These are phyloP conservation scores for Chelmon rostratus DNA, from an alignment of 2,797 vertebrate genomes.

Conservation along the genomic window DNA sequence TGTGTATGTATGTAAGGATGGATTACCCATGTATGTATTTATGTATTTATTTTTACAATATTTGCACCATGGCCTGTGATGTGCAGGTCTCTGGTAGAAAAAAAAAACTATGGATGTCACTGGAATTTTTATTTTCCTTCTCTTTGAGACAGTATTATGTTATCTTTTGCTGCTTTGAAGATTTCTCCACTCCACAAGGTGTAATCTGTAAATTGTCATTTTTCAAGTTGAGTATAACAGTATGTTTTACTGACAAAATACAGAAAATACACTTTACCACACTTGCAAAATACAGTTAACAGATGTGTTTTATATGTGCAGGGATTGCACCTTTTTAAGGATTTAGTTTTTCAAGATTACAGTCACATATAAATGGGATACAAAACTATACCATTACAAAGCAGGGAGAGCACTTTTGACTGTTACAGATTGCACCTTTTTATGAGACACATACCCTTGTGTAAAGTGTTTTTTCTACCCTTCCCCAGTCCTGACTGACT, in stretches of 20 bases:
- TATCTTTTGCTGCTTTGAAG: slow-evolving; percentile 76
- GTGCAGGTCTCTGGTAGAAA: slow-evolving; percentile 74
- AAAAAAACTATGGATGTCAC: slow-evolving; percentile 80
- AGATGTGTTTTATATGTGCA: slow-evolving; percentile 72
- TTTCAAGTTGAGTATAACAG: slow-evolving; percentile 61
- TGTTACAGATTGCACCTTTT: slow-evolving; percentile 86
- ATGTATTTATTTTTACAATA: slow-evolving; percentile 89
- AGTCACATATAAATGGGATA: slow-evolving; percentile 56
- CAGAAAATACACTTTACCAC: slow-evolving; percentile 60
- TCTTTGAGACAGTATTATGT: slow-evolving; percentile 79
- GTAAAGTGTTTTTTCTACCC: slow-evolving; percentile 72
- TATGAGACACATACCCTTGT: slow-evolving; percentile 72
- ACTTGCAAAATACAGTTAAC: slow-evolving; percentile 59
- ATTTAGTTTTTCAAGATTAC: slow-evolving; percentile 75
- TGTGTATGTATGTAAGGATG: slow-evolving; percentile 83
- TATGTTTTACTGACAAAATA: slow-evolving; percentile 60
- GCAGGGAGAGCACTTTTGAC: slow-evolving; percentile 83
- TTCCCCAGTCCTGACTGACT: slow-evolving; percentile 59
- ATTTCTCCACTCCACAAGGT: slow-evolving; percentile 76
- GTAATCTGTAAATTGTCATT: slow-evolving; percentile 84
- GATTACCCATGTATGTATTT: slow-evolving; percentile 86
- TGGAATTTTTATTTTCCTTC: slow-evolving; percentile 71
- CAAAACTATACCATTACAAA: slow-evolving; percentile 61
- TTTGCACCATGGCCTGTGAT: slow-evolving; percentile 83
- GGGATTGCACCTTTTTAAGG: slow-evolving; percentile 68